Evolutionary conservation across 2,113 vertebrate genomes (phyloP).

Genomic region (Cyanoramphus novaezelandiae): DNA sequence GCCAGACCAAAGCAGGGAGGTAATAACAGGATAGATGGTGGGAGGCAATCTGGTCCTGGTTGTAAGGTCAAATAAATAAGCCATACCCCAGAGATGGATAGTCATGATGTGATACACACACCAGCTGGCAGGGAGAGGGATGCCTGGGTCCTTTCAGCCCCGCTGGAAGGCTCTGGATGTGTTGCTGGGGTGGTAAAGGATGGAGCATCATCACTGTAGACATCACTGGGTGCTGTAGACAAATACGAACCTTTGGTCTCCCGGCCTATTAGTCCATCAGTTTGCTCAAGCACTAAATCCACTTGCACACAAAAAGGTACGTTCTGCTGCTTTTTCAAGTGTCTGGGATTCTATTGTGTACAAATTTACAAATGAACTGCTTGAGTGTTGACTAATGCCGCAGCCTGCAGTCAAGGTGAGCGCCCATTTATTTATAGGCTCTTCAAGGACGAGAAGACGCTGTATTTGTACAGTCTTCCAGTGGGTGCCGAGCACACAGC

Average conservation of each 20-base stretch:
- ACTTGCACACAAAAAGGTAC: not conserved
- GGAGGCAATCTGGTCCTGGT: not conserved
- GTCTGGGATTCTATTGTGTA: constrained; percentile 54
- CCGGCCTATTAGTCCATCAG: not conserved
- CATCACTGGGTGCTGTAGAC: not conserved
- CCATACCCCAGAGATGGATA: accelerated
- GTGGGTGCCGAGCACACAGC: not conserved
- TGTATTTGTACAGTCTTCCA: constrained; percentile 63
- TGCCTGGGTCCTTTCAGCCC: not conserved
- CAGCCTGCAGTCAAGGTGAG: constrained; percentile 66
- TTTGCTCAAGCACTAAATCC: constrained; percentile 18
- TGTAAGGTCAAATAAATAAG: not conserved
- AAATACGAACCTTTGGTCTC: not conserved
- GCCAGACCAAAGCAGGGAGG: not conserved
- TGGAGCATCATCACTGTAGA: accelerated
- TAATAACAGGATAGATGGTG: not conserved
- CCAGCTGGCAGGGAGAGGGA: accelerated
- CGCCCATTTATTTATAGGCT: constrained; percentile 65
- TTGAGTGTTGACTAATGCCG: constrained; percentile 66
- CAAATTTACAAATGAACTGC: constrained; percentile 68
- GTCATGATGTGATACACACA: accelerated
- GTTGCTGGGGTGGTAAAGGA: not conserved
- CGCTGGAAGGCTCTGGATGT: not conserved
- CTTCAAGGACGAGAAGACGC: constrained; percentile 66
- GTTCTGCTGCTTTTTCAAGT: constrained; percentile 53